phyloP scores from a whole-genome alignment of 2,888 invertebrate species.

The Ectemnius continuus region DNA sequence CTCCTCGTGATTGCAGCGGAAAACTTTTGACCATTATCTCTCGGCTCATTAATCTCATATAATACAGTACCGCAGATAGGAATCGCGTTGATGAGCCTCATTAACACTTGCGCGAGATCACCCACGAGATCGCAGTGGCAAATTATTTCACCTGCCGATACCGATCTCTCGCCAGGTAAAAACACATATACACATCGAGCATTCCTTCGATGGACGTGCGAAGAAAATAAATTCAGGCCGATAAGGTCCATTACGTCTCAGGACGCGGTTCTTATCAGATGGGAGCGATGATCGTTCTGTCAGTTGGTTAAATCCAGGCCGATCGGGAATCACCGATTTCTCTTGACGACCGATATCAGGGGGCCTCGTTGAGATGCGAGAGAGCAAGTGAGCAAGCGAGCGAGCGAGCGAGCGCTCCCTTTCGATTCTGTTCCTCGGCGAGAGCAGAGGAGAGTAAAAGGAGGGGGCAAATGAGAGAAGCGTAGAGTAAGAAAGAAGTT shows the following conservation, averaged over 20 bases:
- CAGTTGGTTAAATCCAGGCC: neutral
- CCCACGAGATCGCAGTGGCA: neutral
- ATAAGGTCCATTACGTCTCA: too few species aligned
- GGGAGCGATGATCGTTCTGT: too few species aligned
- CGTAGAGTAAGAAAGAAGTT: neutral
- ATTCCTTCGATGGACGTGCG: too few species aligned
- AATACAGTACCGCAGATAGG: neutral
- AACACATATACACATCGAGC: too few species aligned
- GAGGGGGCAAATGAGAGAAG: neutral
- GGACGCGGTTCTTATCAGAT: too few species aligned
- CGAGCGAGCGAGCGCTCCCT: conserved; percentile 4
- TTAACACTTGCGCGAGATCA: neutral
- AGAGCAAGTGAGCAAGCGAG: too few species aligned
- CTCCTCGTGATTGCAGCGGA: too few species aligned
- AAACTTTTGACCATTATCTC: too few species aligned
- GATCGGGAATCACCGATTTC: neutral
- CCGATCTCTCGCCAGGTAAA: too few species aligned
- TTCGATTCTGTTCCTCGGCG: neutral
- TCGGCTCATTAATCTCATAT: too few species aligned
- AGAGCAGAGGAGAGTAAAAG: neutral
- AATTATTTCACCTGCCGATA: too few species aligned
- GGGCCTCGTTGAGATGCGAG: conserved; percentile 12
- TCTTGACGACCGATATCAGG: neutral
- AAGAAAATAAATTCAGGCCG: too few species aligned
- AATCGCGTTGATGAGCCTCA: conserved; percentile 7